phyloP scores from a whole-genome alignment of 2,113 vertebrate species.

The Gobio gobio region DNA sequence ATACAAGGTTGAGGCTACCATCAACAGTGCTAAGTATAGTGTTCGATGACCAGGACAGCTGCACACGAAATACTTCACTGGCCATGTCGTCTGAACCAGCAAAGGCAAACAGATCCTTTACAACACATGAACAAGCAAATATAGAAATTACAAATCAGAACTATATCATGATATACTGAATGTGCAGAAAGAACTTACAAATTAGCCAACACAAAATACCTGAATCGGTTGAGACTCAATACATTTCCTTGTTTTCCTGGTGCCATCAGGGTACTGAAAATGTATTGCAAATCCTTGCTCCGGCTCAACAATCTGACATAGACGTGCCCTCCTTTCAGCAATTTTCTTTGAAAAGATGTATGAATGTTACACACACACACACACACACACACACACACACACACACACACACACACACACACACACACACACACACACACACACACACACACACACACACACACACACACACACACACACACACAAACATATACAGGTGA shows the following conservation, averaged over 20 bases:
- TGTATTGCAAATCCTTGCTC: not conserved
- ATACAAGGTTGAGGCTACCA: conserved; percentile 1
- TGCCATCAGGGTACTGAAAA: not conserved
- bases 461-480: too few relatives aligned
- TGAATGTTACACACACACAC: too few relatives aligned
- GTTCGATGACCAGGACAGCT: not conserved
- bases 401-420: too few relatives aligned
- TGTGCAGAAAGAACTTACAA: not conserved
- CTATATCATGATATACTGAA: not conserved
- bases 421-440: too few relatives aligned
- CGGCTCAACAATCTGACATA: not conserved
- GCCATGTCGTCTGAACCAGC: not conserved
- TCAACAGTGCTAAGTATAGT: conserved; percentile 2
- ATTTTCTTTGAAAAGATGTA: too few relatives aligned
- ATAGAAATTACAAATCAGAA: not conserved
- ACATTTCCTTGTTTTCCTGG: not conserved
- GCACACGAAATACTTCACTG: not conserved
- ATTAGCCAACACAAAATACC: not conserved
- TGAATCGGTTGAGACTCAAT: not conserved
- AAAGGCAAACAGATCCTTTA: conserved; percentile 7
- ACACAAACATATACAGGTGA: too few relatives aligned
- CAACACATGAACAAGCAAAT: not conserved
- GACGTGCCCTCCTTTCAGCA: not conserved
- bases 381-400: too few relatives aligned
- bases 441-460: too few relatives aligned